Percentiles rank a stretch among this genome's conserved stretches.
These are phyloP conservation scores for Caenorhabditis brenneri DNA, from an alignment of 1,140 invertebrate genomes.

Conservation along the genomic window DNA sequence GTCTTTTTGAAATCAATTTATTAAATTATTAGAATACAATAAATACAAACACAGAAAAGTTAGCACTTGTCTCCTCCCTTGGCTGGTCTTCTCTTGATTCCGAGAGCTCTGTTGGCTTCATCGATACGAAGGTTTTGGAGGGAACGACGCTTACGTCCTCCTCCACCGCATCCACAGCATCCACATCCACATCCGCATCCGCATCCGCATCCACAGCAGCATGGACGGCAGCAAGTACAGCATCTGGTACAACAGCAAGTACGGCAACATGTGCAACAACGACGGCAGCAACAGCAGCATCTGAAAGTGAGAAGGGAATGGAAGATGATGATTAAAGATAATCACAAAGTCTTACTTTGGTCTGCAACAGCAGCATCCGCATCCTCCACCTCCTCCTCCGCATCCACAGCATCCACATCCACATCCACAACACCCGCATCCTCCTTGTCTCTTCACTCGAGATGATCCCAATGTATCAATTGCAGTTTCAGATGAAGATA, in stretches of 20 bases:
- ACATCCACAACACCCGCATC: constrained; percentile 38
- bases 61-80: constrained; percentile 19
- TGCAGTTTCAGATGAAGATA: constrained; percentile 22
- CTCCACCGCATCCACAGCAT: constrained; percentile 45
- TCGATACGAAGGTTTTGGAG: constrained; percentile 48
- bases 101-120: constrained; percentile 28
- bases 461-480: constrained; percentile 39
- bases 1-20: neutral
- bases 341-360: neutral
- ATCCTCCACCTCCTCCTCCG: constrained; percentile 26
- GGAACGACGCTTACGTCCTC: constrained; percentile 49
- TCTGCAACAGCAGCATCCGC: constrained; percentile 33
- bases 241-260: constrained; percentile 32
- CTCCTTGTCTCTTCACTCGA: constrained; percentile 47
- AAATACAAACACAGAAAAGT: neutral
- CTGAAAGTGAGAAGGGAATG: neutral
- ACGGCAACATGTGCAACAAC: constrained; percentile 49
- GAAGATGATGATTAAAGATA: neutral
- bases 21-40: neutral
- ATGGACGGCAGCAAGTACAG: constrained; percentile 29
- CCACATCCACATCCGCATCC: constrained; percentile 45
- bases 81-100: constrained; percentile 34
- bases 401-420: constrained; percentile 39
- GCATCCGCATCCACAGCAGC: constrained; percentile 32
- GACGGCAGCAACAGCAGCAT: constrained; percentile 51